phyloP scores from a whole-genome alignment of 2,888 invertebrate genomes.

The Watsonalla cultraria region DNA sequence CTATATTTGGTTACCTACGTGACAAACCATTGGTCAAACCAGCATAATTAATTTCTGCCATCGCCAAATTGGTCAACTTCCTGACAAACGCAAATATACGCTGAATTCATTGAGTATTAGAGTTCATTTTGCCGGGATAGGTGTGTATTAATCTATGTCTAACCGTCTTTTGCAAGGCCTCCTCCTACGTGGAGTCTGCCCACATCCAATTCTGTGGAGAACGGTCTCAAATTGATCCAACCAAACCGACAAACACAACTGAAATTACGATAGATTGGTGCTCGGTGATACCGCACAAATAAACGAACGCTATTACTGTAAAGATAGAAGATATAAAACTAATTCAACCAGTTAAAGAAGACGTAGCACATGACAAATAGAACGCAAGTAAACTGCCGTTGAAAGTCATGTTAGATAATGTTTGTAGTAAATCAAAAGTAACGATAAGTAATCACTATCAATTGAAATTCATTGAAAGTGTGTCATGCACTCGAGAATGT shows the following conservation, averaged over 20 bases:
- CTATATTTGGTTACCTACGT: constrained; percentile 72
- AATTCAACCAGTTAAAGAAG: constrained; percentile 12
- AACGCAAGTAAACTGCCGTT: constrained; percentile 15
- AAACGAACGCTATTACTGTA: constrained; percentile 14
- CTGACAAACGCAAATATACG: constrained; percentile 40
- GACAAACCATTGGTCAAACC: constrained; percentile 50
- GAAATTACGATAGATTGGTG: constrained; percentile 12
- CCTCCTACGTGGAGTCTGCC: constrained; percentile 70
- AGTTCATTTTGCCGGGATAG: constrained; percentile 40
- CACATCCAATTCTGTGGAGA: constrained; percentile 67
- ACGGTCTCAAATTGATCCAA: constrained; percentile 54
- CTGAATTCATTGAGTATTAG: constrained; percentile 48
- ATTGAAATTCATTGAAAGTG: constrained; percentile 46
- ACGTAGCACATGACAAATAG: constrained; percentile 16
- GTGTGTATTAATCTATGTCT: constrained; percentile 41
- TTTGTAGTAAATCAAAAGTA: constrained; percentile 23
- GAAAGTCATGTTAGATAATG: constrained; percentile 19
- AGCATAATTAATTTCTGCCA: constrained; percentile 66
- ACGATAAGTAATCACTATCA: constrained; percentile 37
- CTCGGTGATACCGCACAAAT: constrained; percentile 1
- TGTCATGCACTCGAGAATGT: constrained; percentile 42
- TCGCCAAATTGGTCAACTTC: constrained; percentile 60
- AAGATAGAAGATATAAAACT: constrained; percentile 19
- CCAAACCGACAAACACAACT: constrained; percentile 40
- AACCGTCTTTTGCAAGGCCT: constrained; percentile 68